A percentile compares a stretch with the other conserved stretches of the same genome.
Evolutionary conservation across 2,888 invertebrate species (phyloP).

Genomic region (Fragum whitleyi): DNA sequence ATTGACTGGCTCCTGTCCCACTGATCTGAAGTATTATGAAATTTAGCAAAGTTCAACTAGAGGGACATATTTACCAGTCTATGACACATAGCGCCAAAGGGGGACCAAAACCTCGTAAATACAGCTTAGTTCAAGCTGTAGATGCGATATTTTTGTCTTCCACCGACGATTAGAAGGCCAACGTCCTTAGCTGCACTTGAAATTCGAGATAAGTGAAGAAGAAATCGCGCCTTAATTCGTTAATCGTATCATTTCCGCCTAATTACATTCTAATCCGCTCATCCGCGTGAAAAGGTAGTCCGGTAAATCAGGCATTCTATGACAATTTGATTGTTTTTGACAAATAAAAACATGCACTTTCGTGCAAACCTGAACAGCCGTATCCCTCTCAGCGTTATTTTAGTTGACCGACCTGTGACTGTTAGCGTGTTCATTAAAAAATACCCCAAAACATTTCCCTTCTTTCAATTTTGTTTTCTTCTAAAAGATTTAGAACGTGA

Average conservation of each 20-base stretch:
- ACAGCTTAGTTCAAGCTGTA: too few species aligned
- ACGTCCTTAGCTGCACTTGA: background rate
- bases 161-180: background rate
- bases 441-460: too few species aligned
- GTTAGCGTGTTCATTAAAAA: too few species aligned
- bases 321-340: background rate
- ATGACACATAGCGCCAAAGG: too few species aligned
- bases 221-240: background rate
- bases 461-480: too few species aligned
- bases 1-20: background rate
- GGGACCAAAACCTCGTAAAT: too few species aligned
- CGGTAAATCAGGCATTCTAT: background rate
- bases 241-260: slow-evolving; percentile 14
- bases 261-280: slow-evolving; percentile 8
- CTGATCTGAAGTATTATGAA: background rate
- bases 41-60: background rate
- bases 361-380: background rate
- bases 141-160: background rate
- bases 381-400: background rate
- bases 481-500: too few species aligned
- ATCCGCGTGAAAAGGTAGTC: slow-evolving; percentile 8
- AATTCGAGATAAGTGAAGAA: background rate
- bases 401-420: too few species aligned
- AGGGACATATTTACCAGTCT: background rate
- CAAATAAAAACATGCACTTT: background rate